Percentiles rank a stretch among this genome's conserved stretches.
phyloP scores from a whole-genome alignment of 2,888 invertebrate genomes.

The Neuroscelio doddi region DNA sequence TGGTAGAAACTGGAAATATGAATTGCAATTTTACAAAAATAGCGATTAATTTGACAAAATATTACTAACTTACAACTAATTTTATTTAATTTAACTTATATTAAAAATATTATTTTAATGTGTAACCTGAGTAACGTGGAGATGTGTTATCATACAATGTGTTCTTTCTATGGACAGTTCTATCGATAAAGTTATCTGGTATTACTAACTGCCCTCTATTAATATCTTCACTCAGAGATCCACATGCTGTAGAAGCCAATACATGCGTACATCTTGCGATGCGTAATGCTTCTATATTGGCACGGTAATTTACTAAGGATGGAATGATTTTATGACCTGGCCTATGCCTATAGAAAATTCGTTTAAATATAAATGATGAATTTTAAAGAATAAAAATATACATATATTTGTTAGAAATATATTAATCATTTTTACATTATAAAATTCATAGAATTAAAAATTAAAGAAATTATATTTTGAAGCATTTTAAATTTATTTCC shows the following conservation, averaged over 20 bases:
- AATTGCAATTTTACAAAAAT: neutral
- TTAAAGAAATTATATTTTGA: too few species aligned
- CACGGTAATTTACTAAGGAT: conserved; percentile 93
- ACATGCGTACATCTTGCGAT: conserved; percentile 91
- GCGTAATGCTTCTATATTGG: conserved; percentile 96
- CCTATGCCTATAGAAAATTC: conserved; percentile 75
- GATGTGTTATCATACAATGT: conserved; percentile 91
- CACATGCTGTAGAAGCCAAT: conserved; percentile 94
- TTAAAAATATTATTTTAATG: too few species aligned
- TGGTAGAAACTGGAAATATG: too few species aligned
- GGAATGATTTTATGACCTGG: conserved; percentile 83
- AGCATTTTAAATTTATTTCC: too few species aligned
- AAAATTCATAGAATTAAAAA: too few species aligned
- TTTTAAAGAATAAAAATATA: neutral
- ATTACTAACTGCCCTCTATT: conserved; percentile 92
- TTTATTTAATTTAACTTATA: too few species aligned
- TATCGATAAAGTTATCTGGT: conserved; percentile 89
- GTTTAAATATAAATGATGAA: neutral
- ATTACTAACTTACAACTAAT: too few species aligned
- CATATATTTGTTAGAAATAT: neutral
- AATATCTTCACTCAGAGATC: conserved; percentile 90
- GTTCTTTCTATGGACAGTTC: conserved; percentile 78
- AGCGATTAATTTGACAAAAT: neutral
- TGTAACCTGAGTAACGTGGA: conserved; percentile 70
- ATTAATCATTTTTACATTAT: neutral